Base-by-base conservation (phyloP, 2,797 vertebrate genomes). In the Sebastes variabilis region DNA sequence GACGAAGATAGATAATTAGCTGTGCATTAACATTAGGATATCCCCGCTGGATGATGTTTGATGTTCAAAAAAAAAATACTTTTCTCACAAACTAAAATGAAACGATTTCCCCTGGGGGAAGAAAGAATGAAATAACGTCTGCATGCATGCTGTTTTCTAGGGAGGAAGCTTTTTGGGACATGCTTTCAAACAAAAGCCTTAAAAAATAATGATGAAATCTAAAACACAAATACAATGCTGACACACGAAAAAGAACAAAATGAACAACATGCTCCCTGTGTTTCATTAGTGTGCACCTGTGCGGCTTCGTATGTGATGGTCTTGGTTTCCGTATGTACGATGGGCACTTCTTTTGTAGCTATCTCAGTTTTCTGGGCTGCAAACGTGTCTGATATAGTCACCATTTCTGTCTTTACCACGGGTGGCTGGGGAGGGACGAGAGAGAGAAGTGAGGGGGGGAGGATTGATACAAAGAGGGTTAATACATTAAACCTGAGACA, bases 361-460 rank as follows among this genome's bases (percentile, higher is more conserved):
- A 99, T 99, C 96, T 99, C 98, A 54, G 97, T 98, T 95, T 98
- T 99, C 95, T 99, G 98, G 74, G 97, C 95, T 66, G 97, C 97
- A 73, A 96, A 96, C 30, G 96, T 96, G 96, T 99, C 98, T 90
- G 98, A 99, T 96, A 99, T 99, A 88, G 98, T 99, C 94, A 99
- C 97, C 98, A 99, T 99, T 97, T 99, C 99, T 60, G 98, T 99
- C 96, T 99, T 99, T 94, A 99, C 97, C 95, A 99, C 98, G 6
- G 99, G 99, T 87, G 98, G 98, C 99, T 99, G 94, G 74, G 87
- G 78, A 79, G 84, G 84, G 82, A 84, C 72, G 81, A 80, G 89
- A 91, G 85, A 89, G 77, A 90, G 66, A 79, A 78, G 86, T 75
- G 72, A 34, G 66, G 58, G 79, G 55, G 70, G 70, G 22, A 8